Conservation (phyloP, 2,888 invertebrate genomes). For the Ischnus inquisitorius region DNA sequence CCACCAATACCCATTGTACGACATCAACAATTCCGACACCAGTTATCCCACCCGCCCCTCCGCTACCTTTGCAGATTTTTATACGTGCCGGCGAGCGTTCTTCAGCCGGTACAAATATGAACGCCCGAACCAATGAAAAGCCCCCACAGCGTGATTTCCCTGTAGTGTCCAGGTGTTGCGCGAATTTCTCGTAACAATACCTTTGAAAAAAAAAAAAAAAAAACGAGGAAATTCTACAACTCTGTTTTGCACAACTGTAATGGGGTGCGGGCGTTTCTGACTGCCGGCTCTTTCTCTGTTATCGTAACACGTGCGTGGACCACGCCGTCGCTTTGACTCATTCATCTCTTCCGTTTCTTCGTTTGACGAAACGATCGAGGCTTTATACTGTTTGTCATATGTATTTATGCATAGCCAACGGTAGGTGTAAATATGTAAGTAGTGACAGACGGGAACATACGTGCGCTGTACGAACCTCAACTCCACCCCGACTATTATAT, state of each 20-base stretch:
- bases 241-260: not conserved
- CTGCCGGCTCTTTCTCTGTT: not conserved
- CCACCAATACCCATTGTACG: not conserved
- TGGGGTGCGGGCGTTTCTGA: not conserved
- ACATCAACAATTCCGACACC: conserved; percentile 20
- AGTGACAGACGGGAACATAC: not conserved
- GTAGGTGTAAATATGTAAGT: not conserved
- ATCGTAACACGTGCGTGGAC: conserved; percentile 5
- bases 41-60: not conserved
- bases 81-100: not conserved
- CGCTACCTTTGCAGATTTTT: not conserved
- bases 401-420: not conserved
- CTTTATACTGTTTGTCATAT: not conserved
- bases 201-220: too few relatives aligned
- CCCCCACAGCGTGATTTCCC: conserved; percentile 33
- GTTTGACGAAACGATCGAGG: conserved; percentile 9
- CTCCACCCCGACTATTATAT: conserved; percentile 10
- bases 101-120: not conserved
- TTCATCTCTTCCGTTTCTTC: conserved; percentile 1
- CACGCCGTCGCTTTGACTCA: not conserved
- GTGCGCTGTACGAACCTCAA: not conserved
- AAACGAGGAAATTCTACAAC: conserved; percentile 16
- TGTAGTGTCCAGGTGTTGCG: conserved; percentile 48
- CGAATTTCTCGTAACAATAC: conserved; percentile 35
- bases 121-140: conserved; percentile 25